Percentiles rank a stretch among this genome's conserved stretches.
Evolutionary conservation across 2,113 vertebrate species (phyloP).

Genomic region (Indicator indicator): DNA sequence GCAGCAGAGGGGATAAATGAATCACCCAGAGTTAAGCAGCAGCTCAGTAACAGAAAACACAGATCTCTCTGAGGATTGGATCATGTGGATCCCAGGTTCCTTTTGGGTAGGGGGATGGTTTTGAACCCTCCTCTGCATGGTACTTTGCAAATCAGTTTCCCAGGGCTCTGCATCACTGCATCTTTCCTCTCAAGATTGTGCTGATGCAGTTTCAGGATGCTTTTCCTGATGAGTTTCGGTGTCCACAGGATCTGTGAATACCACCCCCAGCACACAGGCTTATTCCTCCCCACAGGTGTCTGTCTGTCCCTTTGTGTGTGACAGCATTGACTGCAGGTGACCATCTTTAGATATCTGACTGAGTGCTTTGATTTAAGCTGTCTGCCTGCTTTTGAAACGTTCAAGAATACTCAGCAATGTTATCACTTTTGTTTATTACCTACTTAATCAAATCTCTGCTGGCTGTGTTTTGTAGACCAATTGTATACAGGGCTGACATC

Average conservation of each 20-base stretch:
- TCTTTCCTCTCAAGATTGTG: background rate
- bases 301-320: background rate
- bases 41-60: background rate
- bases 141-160: background rate
- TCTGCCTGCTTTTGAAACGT: background rate
- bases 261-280: background rate
- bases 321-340: background rate
- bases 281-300: background rate
- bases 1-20: slow-evolving; percentile 19
- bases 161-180: background rate
- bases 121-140: background rate
- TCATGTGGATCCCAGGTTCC: background rate
- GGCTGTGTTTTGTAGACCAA: background rate
- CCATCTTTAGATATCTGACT: background rate
- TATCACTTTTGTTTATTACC: background rate
- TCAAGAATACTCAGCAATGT: background rate
- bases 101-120: background rate
- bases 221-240: background rate
- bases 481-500: background rate
- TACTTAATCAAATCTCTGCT: background rate
- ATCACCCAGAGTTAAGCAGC: slow-evolving; percentile 4
- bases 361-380: background rate
- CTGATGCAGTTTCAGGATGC: background rate
- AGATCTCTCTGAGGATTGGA: background rate
- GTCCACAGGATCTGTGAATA: background rate